Evolutionary conservation across 2,113 vertebrate genomes (phyloP), one percentile per base, ranked within the genome.

Genomic region (Hydropotes inermis): DNA sequence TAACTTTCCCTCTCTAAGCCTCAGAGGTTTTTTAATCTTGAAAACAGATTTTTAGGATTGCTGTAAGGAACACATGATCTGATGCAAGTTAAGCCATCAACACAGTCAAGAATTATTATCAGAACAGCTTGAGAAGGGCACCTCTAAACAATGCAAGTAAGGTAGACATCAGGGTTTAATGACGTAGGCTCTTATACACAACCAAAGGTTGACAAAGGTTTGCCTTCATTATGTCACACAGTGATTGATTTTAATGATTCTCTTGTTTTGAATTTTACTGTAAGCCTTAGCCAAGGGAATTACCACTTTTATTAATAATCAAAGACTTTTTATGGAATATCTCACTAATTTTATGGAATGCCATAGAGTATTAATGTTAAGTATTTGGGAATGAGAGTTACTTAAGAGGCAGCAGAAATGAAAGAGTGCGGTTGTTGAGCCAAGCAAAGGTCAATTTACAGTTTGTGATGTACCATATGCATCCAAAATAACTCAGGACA

Each of bases 261-360:
- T 95, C 70, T 89, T 79, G 39, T 86, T 85, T 97, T 90, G 6
- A 76, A 84, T 91, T 96, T 96, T 88, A 79, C 52, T 88, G 25
- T 50, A 95, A 85, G 43, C 17, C 2, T 61, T 88, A 36, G 64
- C 19, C 70, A 60, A 50, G n/a, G 11, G 57, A 88, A 91, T 78
- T 87, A 58, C 3, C 28, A 55, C 28, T 97, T 95, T 87, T 87
- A 43, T 85, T 91, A 76, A 52, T 50, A 94, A 47, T 82, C 4
- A 58, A 82, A 93, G 81, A 43, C 33, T 33, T 23, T 61, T 74
- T 94, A 36, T 45, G 86, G 23, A 96, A 28, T 36, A 88, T 17
- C 16, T 43, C 33, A 33, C 33, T 70, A 39, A 78, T 23, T 61
- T 93, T 74, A 61, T 64, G 28, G 52, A 52, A 58, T 89, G 50